phyloP scores from a whole-genome alignment of 1,140 invertebrate genomes.

The Anoplolepis gracilipes region DNA sequence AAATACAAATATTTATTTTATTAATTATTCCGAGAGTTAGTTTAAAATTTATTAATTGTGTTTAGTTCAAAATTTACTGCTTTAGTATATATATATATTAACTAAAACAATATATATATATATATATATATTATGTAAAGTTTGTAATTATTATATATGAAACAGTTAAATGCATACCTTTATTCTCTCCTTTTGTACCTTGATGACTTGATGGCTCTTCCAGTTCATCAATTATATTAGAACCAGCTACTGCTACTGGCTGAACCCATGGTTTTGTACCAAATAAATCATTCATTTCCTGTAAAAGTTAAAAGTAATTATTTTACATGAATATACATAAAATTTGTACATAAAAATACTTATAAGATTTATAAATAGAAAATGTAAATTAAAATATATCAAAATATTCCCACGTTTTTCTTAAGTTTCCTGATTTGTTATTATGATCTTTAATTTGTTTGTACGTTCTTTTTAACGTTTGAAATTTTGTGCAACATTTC shows the following conservation, averaged over 20 bases:
- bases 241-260: neutral
- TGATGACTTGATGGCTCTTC: neutral
- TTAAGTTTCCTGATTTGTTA: neutral
- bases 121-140: too few relatives aligned
- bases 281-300: neutral
- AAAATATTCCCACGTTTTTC: conserved; percentile 12
- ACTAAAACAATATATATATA: too few relatives aligned
- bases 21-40: too few relatives aligned
- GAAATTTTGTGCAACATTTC: conserved; percentile 12
- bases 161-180: neutral
- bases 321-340: too few relatives aligned
- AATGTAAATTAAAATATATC: neutral
- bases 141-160: neutral
- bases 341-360: too few relatives aligned
- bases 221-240: neutral
- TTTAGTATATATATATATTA: too few relatives aligned
- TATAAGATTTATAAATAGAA: too few relatives aligned
- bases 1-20: neutral
- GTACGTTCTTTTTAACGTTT: neutral
- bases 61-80: too few relatives aligned
- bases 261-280: neutral
- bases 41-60: too few relatives aligned
- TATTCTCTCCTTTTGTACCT: neutral
- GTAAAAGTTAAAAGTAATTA: neutral
- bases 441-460: conserved; percentile 11